Evolutionary conservation across 2,888 invertebrate genomes (phyloP).

Genomic region (Sclerodermus sp.): DNA sequence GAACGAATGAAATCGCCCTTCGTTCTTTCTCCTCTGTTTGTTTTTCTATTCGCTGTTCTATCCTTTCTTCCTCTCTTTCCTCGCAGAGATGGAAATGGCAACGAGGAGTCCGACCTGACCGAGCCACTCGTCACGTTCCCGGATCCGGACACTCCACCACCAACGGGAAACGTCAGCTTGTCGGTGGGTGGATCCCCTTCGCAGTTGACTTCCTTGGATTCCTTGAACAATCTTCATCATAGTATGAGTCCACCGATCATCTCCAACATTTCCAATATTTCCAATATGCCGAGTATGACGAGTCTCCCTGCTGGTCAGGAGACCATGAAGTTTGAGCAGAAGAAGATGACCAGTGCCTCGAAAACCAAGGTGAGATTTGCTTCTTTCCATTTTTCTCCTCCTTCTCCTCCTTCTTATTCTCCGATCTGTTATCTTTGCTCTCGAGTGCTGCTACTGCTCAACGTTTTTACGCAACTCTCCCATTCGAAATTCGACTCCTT

Average conservation of each 20-base stretch:
- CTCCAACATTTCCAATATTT: too few relatives aligned
- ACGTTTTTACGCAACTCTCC: too few relatives aligned
- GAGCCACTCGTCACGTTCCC: conserved; percentile 82
- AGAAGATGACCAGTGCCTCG: conserved; percentile 76
- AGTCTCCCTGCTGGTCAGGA: conserved; percentile 57
- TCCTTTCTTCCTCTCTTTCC: not conserved
- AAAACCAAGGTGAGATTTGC: conserved; percentile 74
- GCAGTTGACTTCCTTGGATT: conserved; percentile 57
- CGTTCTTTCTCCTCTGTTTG: too few relatives aligned
- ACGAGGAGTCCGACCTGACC: conserved; percentile 48
- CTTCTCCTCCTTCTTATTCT: too few relatives aligned
- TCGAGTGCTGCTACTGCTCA: too few relatives aligned
- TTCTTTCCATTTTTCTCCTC: too few relatives aligned
- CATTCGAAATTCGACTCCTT: too few relatives aligned
- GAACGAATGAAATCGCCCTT: too few relatives aligned
- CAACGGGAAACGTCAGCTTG: conserved; percentile 57
- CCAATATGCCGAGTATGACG: conserved; percentile 43
- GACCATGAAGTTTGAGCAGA: conserved; percentile 81
- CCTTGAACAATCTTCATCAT: conserved; percentile 44
- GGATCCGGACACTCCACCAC: conserved; percentile 75
- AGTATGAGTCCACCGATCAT: conserved; percentile 41
- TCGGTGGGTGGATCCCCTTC: conserved; percentile 49
- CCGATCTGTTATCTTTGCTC: too few relatives aligned
- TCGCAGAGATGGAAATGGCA: conserved; percentile 42
- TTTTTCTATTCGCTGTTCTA: not conserved